Percentiles rank a stretch among this genome's conserved stretches.
Evolutionary conservation across 1,140 invertebrate genomes (phyloP).

Genomic region (Akabosia matsudoensis): DNA sequence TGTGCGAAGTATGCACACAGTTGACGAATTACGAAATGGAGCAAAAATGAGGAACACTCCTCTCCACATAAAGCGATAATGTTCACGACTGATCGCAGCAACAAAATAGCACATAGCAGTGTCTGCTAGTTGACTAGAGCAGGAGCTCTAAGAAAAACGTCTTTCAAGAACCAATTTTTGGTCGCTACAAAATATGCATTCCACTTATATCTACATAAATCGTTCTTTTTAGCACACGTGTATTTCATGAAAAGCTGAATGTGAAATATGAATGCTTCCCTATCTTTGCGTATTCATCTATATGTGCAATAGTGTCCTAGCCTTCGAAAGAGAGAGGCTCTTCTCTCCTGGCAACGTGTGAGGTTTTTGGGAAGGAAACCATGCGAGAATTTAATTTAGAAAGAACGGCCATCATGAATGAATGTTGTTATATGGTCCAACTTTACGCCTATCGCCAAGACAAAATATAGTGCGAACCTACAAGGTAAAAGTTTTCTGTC

Average conservation of each 20-base stretch:
- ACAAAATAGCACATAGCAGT: no score
- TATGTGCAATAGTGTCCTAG: neutral
- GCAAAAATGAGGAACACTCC: neutral
- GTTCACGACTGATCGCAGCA: neutral
- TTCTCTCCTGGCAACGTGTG: conserved; percentile 8
- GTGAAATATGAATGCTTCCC: neutral
- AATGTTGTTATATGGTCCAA: neutral
- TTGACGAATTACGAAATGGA: no score
- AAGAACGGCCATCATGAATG: conserved; percentile 20
- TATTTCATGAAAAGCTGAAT: neutral
- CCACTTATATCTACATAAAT: neutral
- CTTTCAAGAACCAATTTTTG: conserved; percentile 21
- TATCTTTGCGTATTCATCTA: neutral
- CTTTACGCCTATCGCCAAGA: neutral
- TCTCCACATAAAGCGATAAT: neutral
- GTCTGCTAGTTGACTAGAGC: no score
- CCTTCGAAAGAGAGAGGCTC: neutral
- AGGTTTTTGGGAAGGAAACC: conserved; percentile 23
- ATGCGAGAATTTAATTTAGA: conserved; percentile 23
- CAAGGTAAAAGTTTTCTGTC: no score
- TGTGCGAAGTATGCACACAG: no score
- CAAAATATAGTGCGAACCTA: no score
- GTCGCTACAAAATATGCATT: neutral
- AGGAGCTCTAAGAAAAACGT: no score
- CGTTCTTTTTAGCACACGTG: neutral